These are phyloP conservation scores for Pluvianellus socialis DNA, from an alignment of 2,113 vertebrate genomes.

Conservation along the genomic window DNA sequence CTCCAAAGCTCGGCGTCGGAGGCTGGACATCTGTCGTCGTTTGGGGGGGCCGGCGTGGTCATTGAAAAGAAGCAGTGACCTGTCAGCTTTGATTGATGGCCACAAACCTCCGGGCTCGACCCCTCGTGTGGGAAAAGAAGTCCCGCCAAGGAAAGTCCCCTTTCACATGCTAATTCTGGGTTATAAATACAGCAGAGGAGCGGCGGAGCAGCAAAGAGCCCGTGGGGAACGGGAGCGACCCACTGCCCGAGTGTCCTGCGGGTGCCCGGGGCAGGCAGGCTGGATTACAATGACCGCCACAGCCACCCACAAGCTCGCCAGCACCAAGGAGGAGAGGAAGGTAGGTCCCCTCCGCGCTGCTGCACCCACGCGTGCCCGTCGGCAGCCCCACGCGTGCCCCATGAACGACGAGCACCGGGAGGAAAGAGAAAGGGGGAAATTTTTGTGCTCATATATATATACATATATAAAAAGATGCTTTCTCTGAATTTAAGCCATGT, in stretches of 20 bases:
- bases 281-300: conserved; percentile 79
- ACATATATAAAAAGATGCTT: not conserved
- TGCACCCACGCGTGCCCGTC: too few relatives aligned
- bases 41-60: conserved; percentile 68
- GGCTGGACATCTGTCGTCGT: conserved; percentile 88
- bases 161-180: conserved; percentile 88
- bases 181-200: conserved; percentile 81
- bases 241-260: not conserved
- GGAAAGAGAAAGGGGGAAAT: not conserved
- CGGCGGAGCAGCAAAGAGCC: not conserved
- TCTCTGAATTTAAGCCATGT: rapidly evolving
- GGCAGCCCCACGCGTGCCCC: rapidly evolving
- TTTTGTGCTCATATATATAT: not conserved
- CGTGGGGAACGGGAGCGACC: not conserved
- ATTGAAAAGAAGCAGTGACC: conserved; percentile 88
- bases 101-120: conserved; percentile 75
- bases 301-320: conserved; percentile 73
- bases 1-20: conserved; percentile 70
- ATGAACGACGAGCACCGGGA: rapidly evolving
- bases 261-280: not conserved
- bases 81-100: conserved; percentile 89
- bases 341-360: conserved; percentile 44
- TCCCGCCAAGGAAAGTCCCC: conserved; percentile 74
- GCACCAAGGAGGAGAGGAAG: conserved; percentile 88
- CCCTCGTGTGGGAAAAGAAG: conserved; percentile 87